Base-by-base conservation (phyloP, 2,113 vertebrate species). In the Sorex fumeus region DNA sequence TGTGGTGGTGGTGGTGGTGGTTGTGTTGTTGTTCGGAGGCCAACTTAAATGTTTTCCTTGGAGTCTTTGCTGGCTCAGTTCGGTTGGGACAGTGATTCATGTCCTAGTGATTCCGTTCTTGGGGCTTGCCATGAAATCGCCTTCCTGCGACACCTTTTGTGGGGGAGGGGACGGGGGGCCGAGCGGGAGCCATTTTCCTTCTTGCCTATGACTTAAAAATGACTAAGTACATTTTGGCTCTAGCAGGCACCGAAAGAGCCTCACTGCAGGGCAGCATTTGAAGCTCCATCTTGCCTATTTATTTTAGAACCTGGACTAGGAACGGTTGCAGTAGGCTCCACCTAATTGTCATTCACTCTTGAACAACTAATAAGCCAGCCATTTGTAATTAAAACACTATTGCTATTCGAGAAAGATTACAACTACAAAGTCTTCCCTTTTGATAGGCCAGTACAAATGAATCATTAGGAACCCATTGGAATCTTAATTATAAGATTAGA, bases 181-280 rank as follows among this genome's bases (percentile, higher is more conserved):
- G 57, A 60, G 57, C 67, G 93, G 98, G 79, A 97, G 98, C 98
- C 98, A 98, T 98, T 98, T 98, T 98, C 96, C 96, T 98, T 97
- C 95, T 94, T 93, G 93, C 93, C 93, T 95, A 93, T 97, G 94
- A 96, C 96, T 97, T 96, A 96, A 97, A 60, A 98, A 97, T 96
- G 96, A 97, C 94, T 95, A 93, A 96, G 94, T 96, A 79, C 91
- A 92, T 97, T 97, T 94, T 92, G 82, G 92, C 74, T 89, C 78
- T 40, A 90, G 90, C 72, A 91, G 80, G 84, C 76, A 78, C 92
- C 87, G 82, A 78, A 88, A 92, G 89, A 97, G 84, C 45, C 62
- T 75, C 97, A 79, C 78, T 40, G 57, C 21, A 60, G 95, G 57
- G 77, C 96, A 81, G 71, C 93, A 87, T 96, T 79, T 90, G 91